phyloP scores from a whole-genome alignment of 2,113 vertebrate species.

The Periophthalmus modestus region DNA sequence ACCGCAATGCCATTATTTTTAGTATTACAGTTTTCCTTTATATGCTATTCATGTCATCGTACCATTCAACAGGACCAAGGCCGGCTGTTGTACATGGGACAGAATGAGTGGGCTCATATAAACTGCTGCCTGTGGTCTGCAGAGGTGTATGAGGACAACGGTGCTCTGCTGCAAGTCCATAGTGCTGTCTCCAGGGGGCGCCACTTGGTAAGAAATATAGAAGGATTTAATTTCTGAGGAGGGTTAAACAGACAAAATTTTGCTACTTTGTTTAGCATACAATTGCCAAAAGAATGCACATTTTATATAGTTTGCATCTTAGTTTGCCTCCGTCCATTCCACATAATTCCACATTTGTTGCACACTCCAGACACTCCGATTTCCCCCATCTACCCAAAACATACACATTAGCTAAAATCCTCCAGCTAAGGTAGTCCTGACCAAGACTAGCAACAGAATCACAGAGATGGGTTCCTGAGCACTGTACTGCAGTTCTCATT shows the following conservation, averaged over 20 bases:
- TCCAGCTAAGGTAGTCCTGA: too few species aligned
- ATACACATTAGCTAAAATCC: too few species aligned
- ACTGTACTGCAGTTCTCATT: too few species aligned
- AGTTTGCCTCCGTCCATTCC: too few species aligned
- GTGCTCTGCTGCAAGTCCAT: constrained; percentile 87
- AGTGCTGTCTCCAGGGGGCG: constrained; percentile 87
- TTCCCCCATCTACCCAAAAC: too few species aligned
- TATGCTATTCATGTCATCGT: background rate
- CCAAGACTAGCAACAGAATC: too few species aligned
- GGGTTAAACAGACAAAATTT: background rate
- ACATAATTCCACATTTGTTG: too few species aligned
- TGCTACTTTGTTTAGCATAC: too few species aligned
- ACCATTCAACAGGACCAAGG: constrained; percentile 79
- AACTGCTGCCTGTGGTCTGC: constrained; percentile 94
- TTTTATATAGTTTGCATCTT: too few species aligned
- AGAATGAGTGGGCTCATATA: constrained; percentile 92
- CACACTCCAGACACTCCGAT: too few species aligned
- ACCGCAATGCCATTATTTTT: background rate
- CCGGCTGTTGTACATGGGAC: constrained; percentile 87
- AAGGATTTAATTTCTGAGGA: background rate
- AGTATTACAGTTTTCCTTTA: background rate
- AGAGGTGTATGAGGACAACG: constrained; percentile 86
- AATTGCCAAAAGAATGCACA: too few species aligned
- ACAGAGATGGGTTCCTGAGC: too few species aligned
- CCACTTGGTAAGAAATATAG: constrained; percentile 79